Evolutionary conservation across 1,140 invertebrate species (phyloP).

Genomic region (Carposina sasakii): DNA sequence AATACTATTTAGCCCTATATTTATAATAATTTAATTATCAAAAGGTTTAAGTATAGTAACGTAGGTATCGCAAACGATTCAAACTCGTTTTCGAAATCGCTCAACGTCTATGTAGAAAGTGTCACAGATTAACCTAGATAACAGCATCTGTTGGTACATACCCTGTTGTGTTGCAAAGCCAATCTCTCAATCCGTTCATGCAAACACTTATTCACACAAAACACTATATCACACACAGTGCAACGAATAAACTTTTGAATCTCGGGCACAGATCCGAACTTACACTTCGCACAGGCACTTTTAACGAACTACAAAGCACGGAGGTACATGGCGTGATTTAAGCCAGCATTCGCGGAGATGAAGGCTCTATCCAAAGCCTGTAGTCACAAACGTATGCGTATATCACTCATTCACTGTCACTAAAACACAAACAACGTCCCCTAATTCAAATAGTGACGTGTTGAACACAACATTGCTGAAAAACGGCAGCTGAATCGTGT

Average conservation of each 20-base stretch:
- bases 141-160: no score
- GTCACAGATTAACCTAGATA: no score
- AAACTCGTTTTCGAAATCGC: no score
- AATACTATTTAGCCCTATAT: no score
- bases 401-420: constrained; percentile 30
- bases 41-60: no score
- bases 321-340: constrained; percentile 60
- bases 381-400: constrained; percentile 13
- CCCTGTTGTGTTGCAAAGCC: constrained; percentile 46
- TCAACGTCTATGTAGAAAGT: no score
- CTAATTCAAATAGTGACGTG: constrained; percentile 50
- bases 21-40: no score
- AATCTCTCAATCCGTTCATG: constrained; percentile 49
- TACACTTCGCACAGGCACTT: constrained; percentile 54
- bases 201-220: constrained; percentile 43
- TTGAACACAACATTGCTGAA: constrained; percentile 54
- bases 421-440: constrained; percentile 32
- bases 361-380: constrained; percentile 53
- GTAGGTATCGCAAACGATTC: no score
- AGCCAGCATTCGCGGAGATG: constrained; percentile 57
- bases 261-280: constrained; percentile 55
- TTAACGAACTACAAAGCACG: constrained; percentile 57
- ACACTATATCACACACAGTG: no score
- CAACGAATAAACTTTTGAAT: constrained; percentile 39
- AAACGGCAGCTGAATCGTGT: constrained; percentile 42